Evolutionary conservation across 2,113 vertebrate species (phyloP), one percentile per base, ranked within the genome.

Genomic region (Psittacara wagleri): DNA sequence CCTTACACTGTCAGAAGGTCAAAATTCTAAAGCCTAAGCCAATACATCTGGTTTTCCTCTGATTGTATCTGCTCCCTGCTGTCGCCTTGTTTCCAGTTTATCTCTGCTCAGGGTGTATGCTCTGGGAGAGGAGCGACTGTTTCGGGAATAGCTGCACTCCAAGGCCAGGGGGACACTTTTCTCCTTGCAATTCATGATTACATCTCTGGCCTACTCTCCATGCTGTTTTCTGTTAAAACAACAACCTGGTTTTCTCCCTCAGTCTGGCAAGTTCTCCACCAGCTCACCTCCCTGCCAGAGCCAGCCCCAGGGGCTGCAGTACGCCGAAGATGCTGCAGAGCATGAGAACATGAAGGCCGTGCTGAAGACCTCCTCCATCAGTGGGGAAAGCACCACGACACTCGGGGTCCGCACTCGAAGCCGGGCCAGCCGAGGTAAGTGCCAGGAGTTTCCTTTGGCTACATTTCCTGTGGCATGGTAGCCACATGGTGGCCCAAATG

Each of bases 281-380:
- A 96, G 96, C 68, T 96, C 98, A 0, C 92, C 98, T 0, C 97
- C 97, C 2, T 91, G 97, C 55, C 98, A 96, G 35, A 98, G 95
- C 93, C 99, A 98, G 89, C 97, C 97, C 0, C 98, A 98, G 88
- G 99, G 99, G 29, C 98, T 99, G 92, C 98, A 98, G 92, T 98
- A 98, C 0, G 98, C 99, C 0, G 99, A 99, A 95, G 99, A 99
- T 0, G 98, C 97, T 6, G 99, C 98, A 0, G 99, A 99, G 94
- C 99, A 99, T 0, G 99, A 99, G 97, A 99, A 99, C 98, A 99
- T 99, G 99, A 99, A 99, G 96, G 99, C 99, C 0, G 98, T 99
- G 24, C 97, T 99, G 74, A 99, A 98, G 94, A 98, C 97, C 52
- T 98, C 98, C 51, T 97, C 98, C 3, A 20, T 95, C 0, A 46